Base-by-base conservation (phyloP, 2,113 vertebrate genomes). In the Terrapene triunguis region DNA sequence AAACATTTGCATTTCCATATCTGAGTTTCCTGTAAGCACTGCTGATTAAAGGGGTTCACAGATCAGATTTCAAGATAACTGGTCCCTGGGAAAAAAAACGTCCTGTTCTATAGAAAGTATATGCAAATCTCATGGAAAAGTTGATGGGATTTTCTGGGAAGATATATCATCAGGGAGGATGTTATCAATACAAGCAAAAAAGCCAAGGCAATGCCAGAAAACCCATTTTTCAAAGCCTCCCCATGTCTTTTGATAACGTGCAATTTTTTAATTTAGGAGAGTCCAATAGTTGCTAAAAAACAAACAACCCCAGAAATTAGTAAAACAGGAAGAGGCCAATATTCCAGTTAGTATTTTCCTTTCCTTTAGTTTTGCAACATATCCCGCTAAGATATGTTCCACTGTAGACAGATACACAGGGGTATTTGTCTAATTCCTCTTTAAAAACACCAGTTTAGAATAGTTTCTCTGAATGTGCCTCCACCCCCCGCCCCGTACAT, bases 1-100 rank as follows among this genome's bases (percentile, higher is more conserved):
- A 97, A 81, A 93, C 95, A 95, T 97, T 97, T 97, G 74, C 95
- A 97, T 96, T 97, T 96, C 95, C 89, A 85, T 97, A 96, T 94
- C 90, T 0, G n/a, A 85, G 91, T 92, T 97, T 96, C 94, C 95
- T 97, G 96, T 92, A 97, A 95, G 95, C 79, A 84, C 82, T 80
- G 22, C 93, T 97, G 96, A 96, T 97, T 95, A 95, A 96, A 96
- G 96, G 92, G 92, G 93, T 96, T 93, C 94, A 22, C 22, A 89
- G 91, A 97, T 96, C 94, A 95, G 93, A 96, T 97, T 97, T 94
- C 85, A 47, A 91, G 93, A 95, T 91, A 93, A 95, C 95, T 91
- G 82, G 86, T 87, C 80, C 69, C 54, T 29, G 57, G 85, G 12
- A 83, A 88, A 81, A 10, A 93, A 87, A 86, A 82, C 55, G 21